Base-by-base conservation (phyloP, 2,113 vertebrate species). In the Suncus etruscus region DNA sequence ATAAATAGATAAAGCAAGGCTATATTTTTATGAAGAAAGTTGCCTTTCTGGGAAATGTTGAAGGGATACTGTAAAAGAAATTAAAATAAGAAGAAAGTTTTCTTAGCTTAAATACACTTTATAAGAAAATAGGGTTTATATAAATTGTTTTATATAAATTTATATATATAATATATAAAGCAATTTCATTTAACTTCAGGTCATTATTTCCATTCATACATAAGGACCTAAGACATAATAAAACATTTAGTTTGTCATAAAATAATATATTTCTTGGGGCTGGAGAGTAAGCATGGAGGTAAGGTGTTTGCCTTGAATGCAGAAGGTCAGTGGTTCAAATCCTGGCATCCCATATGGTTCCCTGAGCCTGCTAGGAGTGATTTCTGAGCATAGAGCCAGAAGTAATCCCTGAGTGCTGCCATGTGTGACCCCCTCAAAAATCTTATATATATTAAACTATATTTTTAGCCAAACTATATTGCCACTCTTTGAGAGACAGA, bases 161-260 rank as follows among this genome's bases (percentile, higher is more conserved):
- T n/a, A n/a, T n/a, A n/a, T n/a, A n/a, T n/a, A n/a, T n/a, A n/a
- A n/a, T n/a, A n/a, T n/a, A n/a, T n/a, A n/a, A n/a, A 50, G 25
- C 79, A 85, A 48, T 84, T 80, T 77, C 84, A 94, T 75, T 89
- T 78, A 87, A 85, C 92, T 90, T 94, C 69, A 87, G 92, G 65
- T 72, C 51, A 61, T 85, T 76, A 7, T 3, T 6, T 87, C 77
- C 87, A 81, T 88, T 90, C 72, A n/a, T 91, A 50, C 48, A 77
- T n/a, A 1, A 73, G 22, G 70, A 63, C 22, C 1, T 76, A 81
- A 85, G 27, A 81, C 63, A 77, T 32, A 83, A 15, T n/a, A 84
- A 31, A 81, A 45, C 16, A 22, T 29, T 58, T 70, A 77, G 66
- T 93, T 85, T 88, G 29, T 47, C 20, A 39, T 54, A n/a, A n/a